Evolutionary conservation across 1,140 invertebrate species (phyloP).

Genomic region (Acarapis woodi): DNA sequence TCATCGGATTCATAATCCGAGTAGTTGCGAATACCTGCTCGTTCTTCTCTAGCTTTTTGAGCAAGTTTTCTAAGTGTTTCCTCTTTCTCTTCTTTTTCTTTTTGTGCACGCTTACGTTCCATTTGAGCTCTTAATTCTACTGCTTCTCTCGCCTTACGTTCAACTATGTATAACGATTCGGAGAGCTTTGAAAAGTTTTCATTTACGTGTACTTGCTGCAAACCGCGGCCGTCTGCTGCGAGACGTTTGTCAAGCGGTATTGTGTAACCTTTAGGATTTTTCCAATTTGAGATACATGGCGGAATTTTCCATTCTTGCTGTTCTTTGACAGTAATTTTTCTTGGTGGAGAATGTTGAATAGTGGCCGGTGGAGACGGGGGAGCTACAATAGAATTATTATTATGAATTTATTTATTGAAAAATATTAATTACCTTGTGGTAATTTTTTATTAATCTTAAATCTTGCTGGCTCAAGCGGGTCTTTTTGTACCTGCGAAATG

Average conservation of each 20-base stretch:
- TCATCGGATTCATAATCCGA: slow-evolving; percentile 24
- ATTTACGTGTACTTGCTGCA: slow-evolving; percentile 91
- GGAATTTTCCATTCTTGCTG: slow-evolving; percentile 99
- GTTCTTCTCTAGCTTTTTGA: slow-evolving; percentile 74
- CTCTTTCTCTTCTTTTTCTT: slow-evolving; percentile 96
- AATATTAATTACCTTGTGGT: too few relatives aligned
- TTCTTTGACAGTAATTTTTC: slow-evolving; percentile 90
- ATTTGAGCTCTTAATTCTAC: slow-evolving; percentile 84
- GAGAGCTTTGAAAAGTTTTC: slow-evolving; percentile 97
- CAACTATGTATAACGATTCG: slow-evolving; percentile 88
- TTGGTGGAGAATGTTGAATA: slow-evolving; percentile 85
- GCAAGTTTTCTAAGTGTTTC: slow-evolving; percentile 71
- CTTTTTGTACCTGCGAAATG: too few relatives aligned
- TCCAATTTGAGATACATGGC: slow-evolving; percentile 98
- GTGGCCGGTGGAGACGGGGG: slow-evolving; percentile 91
- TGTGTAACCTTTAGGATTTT: slow-evolving; percentile 95
- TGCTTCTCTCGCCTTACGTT: slow-evolving; percentile 71
- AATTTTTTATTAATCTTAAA: slow-evolving; percentile 47
- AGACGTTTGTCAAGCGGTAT: slow-evolving; percentile 92
- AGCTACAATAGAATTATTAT: too few relatives aligned
- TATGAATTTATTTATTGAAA: too few relatives aligned
- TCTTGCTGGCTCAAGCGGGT: slow-evolving; percentile 93
- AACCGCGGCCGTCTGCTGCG: slow-evolving; percentile 82
- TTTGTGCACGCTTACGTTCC: slow-evolving; percentile 83
- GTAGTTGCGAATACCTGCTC: slow-evolving; percentile 39